phyloP scores from a whole-genome alignment of 2,113 vertebrate genomes.

The Toxostoma redivivum region DNA sequence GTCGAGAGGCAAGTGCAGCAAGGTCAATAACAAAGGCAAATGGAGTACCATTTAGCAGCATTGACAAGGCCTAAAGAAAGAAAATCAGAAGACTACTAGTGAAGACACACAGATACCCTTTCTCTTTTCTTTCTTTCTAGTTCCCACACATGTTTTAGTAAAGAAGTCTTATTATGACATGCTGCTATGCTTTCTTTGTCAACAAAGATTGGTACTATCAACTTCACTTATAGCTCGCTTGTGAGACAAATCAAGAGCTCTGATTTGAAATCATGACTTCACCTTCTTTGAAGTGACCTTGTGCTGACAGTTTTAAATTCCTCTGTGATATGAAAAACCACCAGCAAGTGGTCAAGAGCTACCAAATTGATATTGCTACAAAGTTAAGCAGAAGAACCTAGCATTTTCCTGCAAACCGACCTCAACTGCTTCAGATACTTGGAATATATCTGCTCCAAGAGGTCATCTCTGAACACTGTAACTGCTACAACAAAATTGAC shows the following conservation, averaged over 20 bases:
- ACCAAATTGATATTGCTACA: background rate
- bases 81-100: slow-evolving; percentile 50
- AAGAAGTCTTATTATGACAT: background rate
- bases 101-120: slow-evolving; percentile 2
- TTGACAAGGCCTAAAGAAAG: slow-evolving; percentile 90
- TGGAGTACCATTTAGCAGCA: slow-evolving; percentile 99
- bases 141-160: background rate
- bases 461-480: background rate
- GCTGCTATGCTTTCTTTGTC: background rate
- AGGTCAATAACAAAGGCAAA: slow-evolving; percentile 99
- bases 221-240: background rate
- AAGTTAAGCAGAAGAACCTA: background rate
- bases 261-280: background rate
- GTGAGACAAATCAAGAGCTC: background rate
- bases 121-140: background rate
- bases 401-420: background rate
- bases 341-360: background rate
- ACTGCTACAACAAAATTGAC: background rate
- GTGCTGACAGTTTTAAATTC: background rate
- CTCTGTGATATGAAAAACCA: background rate
- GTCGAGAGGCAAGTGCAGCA: slow-evolving; percentile 99
- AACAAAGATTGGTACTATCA: background rate
- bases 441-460: background rate
- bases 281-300: background rate
- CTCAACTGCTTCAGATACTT: background rate